A percentile compares a stretch with the other conserved stretches of the same genome.
These are phyloP conservation scores for Rhinoderma darwinii DNA, from an alignment of 2,113 vertebrate genomes.

Conservation along the genomic window DNA sequence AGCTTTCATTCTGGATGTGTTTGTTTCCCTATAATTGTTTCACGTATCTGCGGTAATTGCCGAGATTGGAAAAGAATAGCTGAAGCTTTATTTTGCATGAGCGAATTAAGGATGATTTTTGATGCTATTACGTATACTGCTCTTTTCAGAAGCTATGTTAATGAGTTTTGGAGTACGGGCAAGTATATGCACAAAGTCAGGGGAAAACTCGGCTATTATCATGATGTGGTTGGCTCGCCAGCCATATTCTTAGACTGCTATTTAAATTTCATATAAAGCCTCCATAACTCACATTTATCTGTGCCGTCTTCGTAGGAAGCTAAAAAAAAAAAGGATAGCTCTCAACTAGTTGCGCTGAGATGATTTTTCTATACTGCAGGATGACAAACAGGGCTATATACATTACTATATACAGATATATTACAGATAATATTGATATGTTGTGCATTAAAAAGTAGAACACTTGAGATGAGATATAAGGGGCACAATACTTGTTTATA, in stretches of 20 bases:
- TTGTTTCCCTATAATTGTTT: constrained; percentile 47
- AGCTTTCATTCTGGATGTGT: constrained; percentile 10
- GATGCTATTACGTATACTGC: constrained; percentile 33
- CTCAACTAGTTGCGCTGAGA: not conserved
- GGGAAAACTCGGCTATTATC: constrained; percentile 32
- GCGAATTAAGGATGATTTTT: constrained; percentile 47
- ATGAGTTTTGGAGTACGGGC: constrained; percentile 44
- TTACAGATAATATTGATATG: not conserved
- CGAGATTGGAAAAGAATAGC: constrained; percentile 28
- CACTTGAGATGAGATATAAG: not conserved
- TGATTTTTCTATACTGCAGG: not conserved
- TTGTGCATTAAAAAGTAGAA: not conserved
- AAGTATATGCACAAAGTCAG: constrained; percentile 32
- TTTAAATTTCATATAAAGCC: constrained; percentile 27
- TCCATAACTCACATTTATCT: constrained; percentile 23
- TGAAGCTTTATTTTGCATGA: constrained; percentile 37
- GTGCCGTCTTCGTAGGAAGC: not conserved
- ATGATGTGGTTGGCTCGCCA: constrained; percentile 43
- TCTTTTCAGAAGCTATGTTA: constrained; percentile 44
- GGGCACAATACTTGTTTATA: too few relatives aligned
- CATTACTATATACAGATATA: not conserved
- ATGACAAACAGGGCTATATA: not conserved
- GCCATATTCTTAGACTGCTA: constrained; percentile 37
- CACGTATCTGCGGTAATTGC: constrained; percentile 34
- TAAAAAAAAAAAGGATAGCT: not conserved